Conservation (phyloP, 2,888 invertebrate genomes). For the Cephus nigrinus region DNA sequence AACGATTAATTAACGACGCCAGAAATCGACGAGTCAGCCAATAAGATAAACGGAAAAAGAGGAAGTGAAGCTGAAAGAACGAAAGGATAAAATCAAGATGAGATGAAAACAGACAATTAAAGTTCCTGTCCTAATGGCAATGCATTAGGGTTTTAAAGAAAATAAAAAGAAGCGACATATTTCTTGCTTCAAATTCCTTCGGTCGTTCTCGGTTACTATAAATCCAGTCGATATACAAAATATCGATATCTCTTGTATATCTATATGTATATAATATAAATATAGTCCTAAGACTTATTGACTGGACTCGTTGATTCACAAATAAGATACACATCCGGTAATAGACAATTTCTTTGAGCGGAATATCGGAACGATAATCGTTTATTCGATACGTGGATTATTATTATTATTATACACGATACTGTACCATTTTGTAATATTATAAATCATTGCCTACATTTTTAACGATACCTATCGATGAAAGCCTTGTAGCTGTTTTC, state of each 20-base stretch:
- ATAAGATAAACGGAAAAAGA: background rate
- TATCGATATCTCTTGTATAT: background rate
- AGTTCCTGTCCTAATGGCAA: background rate
- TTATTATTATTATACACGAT: background rate
- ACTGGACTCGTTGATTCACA: background rate
- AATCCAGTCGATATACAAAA: background rate
- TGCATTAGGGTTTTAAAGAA: background rate
- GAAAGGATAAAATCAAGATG: background rate
- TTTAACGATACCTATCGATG: background rate
- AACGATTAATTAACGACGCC: background rate
- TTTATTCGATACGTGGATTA: background rate
- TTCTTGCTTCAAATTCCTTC: background rate
- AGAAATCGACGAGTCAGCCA: background rate
- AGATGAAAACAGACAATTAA: background rate
- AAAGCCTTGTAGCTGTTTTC: slow-evolving; percentile 14
- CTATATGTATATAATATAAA: background rate
- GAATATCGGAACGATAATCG: background rate
- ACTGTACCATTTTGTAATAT: slow-evolving; percentile 19
- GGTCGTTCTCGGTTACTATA: background rate
- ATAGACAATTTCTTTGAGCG: background rate
- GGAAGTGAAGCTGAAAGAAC: background rate
- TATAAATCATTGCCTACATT: slow-evolving; percentile 9
- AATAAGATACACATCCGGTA: background rate
- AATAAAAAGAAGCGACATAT: background rate
- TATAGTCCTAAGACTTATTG: background rate